A percentile compares a stretch with the other conserved stretches of the same genome.
Conservation (phyloP, 2,113 vertebrate species). For the Ovis canadensis region DNA sequence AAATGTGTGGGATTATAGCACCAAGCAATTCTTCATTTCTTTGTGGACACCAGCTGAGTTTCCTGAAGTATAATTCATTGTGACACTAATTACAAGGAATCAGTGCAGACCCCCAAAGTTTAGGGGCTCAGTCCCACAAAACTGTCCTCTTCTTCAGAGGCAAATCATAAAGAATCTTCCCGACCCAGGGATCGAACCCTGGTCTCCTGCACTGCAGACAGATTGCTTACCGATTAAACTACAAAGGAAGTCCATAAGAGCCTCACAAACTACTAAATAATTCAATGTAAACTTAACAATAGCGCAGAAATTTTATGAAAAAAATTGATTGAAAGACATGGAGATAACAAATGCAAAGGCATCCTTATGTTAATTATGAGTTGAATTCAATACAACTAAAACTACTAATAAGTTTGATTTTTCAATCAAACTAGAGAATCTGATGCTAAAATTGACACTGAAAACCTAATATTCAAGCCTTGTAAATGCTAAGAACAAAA, state of each 20-base stretch:
- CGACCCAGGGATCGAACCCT: accelerated
- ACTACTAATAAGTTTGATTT: not conserved
- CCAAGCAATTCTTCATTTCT: not conserved
- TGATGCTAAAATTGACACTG: not conserved
- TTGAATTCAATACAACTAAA: not conserved
- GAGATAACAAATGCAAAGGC: not conserved
- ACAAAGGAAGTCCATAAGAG: not conserved
- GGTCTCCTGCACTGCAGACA: not conserved
- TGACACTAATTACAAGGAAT: not conserved
- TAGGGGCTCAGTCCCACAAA: not conserved
- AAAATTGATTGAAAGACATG: not conserved
- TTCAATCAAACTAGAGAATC: not conserved
- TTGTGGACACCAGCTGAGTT: not conserved
- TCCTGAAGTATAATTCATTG: not conserved
- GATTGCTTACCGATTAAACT: not conserved
- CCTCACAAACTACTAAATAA: not conserved
- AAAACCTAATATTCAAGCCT: not conserved
- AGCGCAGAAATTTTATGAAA: not conserved
- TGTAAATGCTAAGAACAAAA: not conserved
- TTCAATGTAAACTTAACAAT: not conserved
- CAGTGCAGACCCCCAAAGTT: not conserved
- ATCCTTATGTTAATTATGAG: not conserved
- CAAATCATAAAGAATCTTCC: not conserved
- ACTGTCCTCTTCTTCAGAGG: not conserved
- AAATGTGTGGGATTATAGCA: not conserved